These are phyloP conservation scores for Sebastes oblongus DNA, from an alignment of 2,797 vertebrate species.

Conservation along the genomic window DNA sequence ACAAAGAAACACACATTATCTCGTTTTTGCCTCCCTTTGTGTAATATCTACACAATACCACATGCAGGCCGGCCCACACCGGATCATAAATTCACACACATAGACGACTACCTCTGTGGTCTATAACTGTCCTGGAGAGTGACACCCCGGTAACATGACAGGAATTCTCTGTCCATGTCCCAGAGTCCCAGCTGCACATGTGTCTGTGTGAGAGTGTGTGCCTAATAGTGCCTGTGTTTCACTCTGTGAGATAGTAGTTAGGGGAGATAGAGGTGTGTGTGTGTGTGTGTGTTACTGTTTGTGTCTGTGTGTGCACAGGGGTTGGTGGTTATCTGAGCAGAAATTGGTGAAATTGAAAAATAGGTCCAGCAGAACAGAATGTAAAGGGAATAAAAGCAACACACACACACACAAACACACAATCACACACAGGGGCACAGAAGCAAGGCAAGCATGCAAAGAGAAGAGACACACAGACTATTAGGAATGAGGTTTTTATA, in stretches of 20 bases:
- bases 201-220: constrained; percentile 39
- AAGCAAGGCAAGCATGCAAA: background rate
- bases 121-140: constrained; percentile 28
- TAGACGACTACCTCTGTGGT: background rate
- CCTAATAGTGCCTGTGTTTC: constrained; percentile 55
- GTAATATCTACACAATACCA: constrained; percentile 28
- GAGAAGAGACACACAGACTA: background rate
- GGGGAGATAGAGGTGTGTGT: background rate
- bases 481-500: background rate
- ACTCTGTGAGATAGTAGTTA: constrained; percentile 42
- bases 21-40: constrained; percentile 18
- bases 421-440: constrained; percentile 3
- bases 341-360: constrained; percentile 83
- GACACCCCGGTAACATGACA: constrained; percentile 52
- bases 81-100: constrained; percentile 1
- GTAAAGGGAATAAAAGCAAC: constrained; percentile 23
- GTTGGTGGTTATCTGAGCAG: constrained; percentile 60
- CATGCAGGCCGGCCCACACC: constrained; percentile 20
- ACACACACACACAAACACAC: background rate
- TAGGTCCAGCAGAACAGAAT: constrained; percentile 65
- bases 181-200: constrained; percentile 13
- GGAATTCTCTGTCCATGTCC: constrained; percentile 59
- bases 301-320: constrained; percentile 8
- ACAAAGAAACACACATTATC: constrained; percentile 23
- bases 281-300: constrained; percentile 2